These are phyloP conservation scores for Istiophorus platypterus DNA, from an alignment of 2,113 vertebrate genomes.

Conservation along the genomic window DNA sequence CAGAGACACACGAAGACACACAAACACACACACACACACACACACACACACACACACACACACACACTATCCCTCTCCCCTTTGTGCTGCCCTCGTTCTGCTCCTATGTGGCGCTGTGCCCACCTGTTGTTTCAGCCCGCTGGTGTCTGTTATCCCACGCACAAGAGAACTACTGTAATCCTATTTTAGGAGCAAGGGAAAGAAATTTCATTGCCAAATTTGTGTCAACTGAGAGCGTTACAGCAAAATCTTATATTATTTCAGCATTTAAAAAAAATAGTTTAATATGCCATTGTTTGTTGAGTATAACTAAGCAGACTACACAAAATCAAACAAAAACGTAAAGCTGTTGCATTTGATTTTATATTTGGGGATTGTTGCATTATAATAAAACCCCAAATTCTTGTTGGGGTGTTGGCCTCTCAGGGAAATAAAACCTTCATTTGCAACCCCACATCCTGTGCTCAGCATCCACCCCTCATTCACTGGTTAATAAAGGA, in stretches of 20 bases:
- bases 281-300: conserved; percentile 7
- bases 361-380: not conserved
- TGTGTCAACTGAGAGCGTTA: not conserved
- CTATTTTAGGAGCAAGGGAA: conserved; percentile 15
- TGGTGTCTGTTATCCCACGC: conserved; percentile 37
- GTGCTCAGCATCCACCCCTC: not conserved
- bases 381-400: not conserved
- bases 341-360: not conserved
- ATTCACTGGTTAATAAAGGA: conserved; percentile 6
- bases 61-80: conserved; percentile 9
- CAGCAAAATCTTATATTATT: not conserved
- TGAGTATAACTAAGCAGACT: not conserved
- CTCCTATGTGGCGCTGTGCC: conserved; percentile 67
- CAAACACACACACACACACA: too few species aligned
- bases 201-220: conserved; percentile 12
- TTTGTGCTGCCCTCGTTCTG: conserved; percentile 62
- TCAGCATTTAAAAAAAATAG: not conserved
- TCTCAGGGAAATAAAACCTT: not conserved
- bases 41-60: too few species aligned
- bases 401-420: not conserved
- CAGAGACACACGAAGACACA: too few species aligned
- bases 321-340: not conserved
- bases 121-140: conserved; percentile 83
- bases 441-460: conserved; percentile 12
- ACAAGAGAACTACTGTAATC: conserved; percentile 36